phyloP scores from a whole-genome alignment of 2,888 invertebrate genomes.

The Molorchus minor region DNA sequence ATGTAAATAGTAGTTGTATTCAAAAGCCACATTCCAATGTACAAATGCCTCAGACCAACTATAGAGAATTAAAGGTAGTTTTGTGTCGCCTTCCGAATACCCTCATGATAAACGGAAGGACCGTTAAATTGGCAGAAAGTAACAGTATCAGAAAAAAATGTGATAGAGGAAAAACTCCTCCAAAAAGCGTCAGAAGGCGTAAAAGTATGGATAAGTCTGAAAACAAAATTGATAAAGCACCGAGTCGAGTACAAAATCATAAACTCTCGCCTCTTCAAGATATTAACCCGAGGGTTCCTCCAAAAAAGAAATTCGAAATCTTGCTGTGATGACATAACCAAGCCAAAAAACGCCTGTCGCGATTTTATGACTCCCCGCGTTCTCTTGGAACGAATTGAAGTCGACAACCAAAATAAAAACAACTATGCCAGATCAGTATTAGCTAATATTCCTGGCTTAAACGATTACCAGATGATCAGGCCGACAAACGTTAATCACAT shows the following conservation, averaged over 20 bases:
- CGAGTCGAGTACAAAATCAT: conserved; percentile 43
- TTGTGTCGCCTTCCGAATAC: conserved; percentile 32
- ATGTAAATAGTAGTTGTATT: conserved; percentile 41
- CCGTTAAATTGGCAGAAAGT: conserved; percentile 30
- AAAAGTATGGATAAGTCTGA: conserved; percentile 41
- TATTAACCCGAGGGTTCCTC: conserved; percentile 43
- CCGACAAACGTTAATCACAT: conserved; percentile 63
- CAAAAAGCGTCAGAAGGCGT: conserved; percentile 37
- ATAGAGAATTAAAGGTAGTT: conserved; percentile 39
- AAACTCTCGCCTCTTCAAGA: conserved; percentile 45
- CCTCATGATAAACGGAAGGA: conserved; percentile 26
- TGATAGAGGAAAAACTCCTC: conserved; percentile 43
- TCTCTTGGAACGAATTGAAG: conserved; percentile 10
- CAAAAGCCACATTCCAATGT: conserved; percentile 40
- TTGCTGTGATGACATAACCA: conserved; percentile 28
- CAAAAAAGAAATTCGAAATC: conserved; percentile 30
- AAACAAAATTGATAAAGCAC: conserved; percentile 42
- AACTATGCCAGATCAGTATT: conserved; percentile 51
- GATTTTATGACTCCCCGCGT: conserved; percentile 10
- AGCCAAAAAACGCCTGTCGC: not conserved
- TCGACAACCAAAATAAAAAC: conserved; percentile 26
- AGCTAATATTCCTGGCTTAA: conserved; percentile 68
- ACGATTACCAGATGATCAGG: conserved; percentile 69
- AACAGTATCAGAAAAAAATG: conserved; percentile 40
- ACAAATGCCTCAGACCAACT: conserved; percentile 35